phyloP scores from a whole-genome alignment of 2,797 vertebrate species.

The Gouania willdenowi region DNA sequence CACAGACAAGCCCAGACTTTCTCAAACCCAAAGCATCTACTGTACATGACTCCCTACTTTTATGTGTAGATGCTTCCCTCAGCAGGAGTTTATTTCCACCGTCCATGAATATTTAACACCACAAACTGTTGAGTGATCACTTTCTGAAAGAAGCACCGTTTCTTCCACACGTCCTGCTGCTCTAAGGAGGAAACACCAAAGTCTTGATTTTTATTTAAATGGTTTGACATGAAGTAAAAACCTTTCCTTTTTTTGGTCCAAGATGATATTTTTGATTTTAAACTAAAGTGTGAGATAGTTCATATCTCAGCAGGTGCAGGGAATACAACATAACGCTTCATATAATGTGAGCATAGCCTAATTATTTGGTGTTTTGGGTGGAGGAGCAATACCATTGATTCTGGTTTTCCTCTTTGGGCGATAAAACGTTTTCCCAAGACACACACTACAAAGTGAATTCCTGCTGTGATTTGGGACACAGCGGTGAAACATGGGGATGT shows the following conservation, averaged over 20 bases:
- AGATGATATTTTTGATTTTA: conserved; percentile 26
- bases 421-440: conserved; percentile 59
- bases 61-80: conserved; percentile 29
- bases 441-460: conserved; percentile 75
- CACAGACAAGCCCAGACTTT: no score
- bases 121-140: conserved; percentile 53
- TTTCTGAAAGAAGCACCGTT: conserved; percentile 39
- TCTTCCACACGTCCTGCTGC: conserved; percentile 28
- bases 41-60: no score
- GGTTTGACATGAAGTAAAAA: no score
- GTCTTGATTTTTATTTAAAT: no score
- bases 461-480: conserved; percentile 62
- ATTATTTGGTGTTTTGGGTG: conserved; percentile 49
- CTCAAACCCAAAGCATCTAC: no score
- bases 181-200: conserved; percentile 23
- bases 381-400: conserved; percentile 60
- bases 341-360: conserved; percentile 56
- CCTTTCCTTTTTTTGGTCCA: no score
- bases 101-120: conserved; percentile 47
- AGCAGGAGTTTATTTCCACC: conserved; percentile 29
- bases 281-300: conserved; percentile 13
- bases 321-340: conserved; percentile 30
- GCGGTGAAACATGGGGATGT: conserved; percentile 62
- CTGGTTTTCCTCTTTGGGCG: conserved; percentile 60
- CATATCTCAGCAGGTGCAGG: conserved; percentile 6